phyloP scores from a whole-genome alignment of 2,797 vertebrate genomes.

The Poecilia velifera region DNA sequence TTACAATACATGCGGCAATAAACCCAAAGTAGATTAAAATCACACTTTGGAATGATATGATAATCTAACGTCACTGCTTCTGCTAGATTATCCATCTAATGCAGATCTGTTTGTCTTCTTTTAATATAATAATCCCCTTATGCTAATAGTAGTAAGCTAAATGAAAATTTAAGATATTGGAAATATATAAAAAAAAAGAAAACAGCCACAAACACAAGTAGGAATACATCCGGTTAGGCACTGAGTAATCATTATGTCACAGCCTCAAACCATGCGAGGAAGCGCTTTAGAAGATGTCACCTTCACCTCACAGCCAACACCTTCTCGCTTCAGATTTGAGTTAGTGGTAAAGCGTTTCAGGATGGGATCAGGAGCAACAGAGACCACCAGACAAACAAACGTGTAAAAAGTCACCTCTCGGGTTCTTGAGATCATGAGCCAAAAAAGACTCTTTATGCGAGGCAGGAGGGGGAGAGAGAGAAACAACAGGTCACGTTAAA shows the following conservation, averaged over 20 bases:
- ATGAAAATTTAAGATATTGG: background rate
- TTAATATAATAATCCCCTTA: background rate
- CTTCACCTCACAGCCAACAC: constrained; percentile 18
- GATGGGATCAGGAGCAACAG: constrained; percentile 46
- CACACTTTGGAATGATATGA: background rate
- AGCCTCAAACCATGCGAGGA: constrained; percentile 61
- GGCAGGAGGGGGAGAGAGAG: constrained; percentile 75
- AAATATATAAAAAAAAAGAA: constrained; percentile 16
- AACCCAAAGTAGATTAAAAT: background rate
- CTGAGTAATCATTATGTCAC: constrained; percentile 19
- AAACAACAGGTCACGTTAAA: constrained; percentile 85
- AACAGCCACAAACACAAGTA: constrained; percentile 17
- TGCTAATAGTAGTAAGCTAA: too few species aligned
- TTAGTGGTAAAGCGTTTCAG: constrained; percentile 65
- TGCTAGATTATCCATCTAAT: background rate
- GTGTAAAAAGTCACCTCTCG: constrained; percentile 95
- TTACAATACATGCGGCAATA: background rate
- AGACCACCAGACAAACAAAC: constrained; percentile 76
- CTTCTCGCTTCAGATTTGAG: constrained; percentile 19
- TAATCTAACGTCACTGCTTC: background rate
- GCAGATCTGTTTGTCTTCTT: background rate
- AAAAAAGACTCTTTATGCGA: constrained; percentile 95
- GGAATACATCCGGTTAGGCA: constrained; percentile 37
- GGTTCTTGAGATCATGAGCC: constrained; percentile 99
- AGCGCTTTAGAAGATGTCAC: constrained; percentile 18